Percentiles rank a stretch among this genome's conserved stretches.
Conservation (phyloP, 2,888 invertebrate genomes). For the Zaprionus bogoriensis region DNA sequence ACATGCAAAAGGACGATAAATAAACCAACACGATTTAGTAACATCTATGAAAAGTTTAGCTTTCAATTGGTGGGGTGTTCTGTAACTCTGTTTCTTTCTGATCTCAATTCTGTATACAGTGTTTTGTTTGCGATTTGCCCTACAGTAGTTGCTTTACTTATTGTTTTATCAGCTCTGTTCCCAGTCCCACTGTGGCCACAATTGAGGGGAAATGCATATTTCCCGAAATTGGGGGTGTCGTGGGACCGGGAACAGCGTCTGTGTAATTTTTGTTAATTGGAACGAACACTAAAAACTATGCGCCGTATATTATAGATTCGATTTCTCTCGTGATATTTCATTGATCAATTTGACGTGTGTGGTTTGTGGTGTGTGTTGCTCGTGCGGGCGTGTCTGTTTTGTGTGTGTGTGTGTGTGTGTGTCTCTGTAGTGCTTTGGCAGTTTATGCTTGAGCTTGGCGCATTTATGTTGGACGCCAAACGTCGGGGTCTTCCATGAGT, state of each 20-base stretch:
- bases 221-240: too few relatives aligned
- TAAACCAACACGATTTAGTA: constrained; percentile 52
- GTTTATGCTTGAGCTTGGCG: constrained; percentile 48
- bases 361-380: constrained; percentile 18
- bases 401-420: constrained; percentile 23
- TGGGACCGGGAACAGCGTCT: neutral
- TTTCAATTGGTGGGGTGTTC: constrained; percentile 73
- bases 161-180: neutral
- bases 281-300: constrained; percentile 75
- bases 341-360: constrained; percentile 29
- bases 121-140: constrained; percentile 39
- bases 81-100: constrained; percentile 39
- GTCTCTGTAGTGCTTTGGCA: constrained; percentile 55
- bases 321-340: constrained; percentile 51
- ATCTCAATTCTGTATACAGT: neutral
- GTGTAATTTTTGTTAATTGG: constrained; percentile 33
- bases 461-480: constrained; percentile 95
- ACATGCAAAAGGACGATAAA: constrained; percentile 63
- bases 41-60: constrained; percentile 52
- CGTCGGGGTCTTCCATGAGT: constrained; percentile 95
- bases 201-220: too few relatives aligned
- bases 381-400: constrained; percentile 31
- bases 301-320: constrained; percentile 67
- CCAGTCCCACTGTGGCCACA: too few relatives aligned
- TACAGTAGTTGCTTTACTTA: constrained; percentile 23